These are phyloP conservation scores for Mythimna ferrago DNA, from an alignment of 2,888 invertebrate genomes.

Conservation along the genomic window DNA sequence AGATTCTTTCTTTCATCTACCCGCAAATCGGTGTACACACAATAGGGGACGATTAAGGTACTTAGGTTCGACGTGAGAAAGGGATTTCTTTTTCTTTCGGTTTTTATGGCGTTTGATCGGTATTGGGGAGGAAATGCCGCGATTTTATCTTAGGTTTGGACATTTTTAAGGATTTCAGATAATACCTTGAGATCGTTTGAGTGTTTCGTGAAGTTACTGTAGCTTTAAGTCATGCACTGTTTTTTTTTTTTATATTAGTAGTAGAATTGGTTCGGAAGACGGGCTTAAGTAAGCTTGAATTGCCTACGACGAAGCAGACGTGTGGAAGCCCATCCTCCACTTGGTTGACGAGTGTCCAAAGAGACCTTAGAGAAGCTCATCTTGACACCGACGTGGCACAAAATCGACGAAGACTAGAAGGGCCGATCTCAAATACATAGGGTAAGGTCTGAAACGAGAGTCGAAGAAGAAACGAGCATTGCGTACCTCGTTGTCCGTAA, in stretches of 20 bases:
- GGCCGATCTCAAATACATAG: too few species aligned
- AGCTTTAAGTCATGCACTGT: not conserved
- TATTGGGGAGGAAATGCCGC: conserved; percentile 54
- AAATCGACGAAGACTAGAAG: too few species aligned
- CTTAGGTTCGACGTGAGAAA: conserved; percentile 80
- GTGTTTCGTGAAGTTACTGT: not conserved
- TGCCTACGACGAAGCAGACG: too few species aligned
- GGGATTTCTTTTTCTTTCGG: conserved; percentile 67
- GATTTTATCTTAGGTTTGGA: conserved; percentile 43
- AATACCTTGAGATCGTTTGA: conserved; percentile 13
- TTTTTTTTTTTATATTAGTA: not conserved
- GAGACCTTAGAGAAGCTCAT: too few species aligned
- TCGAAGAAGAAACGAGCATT: too few species aligned
- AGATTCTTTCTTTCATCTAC: conserved; percentile 85
- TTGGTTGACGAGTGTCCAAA: too few species aligned
- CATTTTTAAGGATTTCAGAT: conserved; percentile 5
- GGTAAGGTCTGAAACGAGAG: too few species aligned
- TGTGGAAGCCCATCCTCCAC: too few species aligned
- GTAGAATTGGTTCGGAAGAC: too few species aligned
- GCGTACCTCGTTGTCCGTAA: too few species aligned
- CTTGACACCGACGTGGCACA: too few species aligned
- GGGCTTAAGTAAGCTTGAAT: too few species aligned
- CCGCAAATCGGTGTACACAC: conserved; percentile 82
- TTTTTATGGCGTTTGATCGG: conserved; percentile 65
- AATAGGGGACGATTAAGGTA: conserved; percentile 82